Evolutionary conservation across 53 echinoderm and acorn worm genomes (phyloP).

Genomic region (Holothuria scabra): DNA sequence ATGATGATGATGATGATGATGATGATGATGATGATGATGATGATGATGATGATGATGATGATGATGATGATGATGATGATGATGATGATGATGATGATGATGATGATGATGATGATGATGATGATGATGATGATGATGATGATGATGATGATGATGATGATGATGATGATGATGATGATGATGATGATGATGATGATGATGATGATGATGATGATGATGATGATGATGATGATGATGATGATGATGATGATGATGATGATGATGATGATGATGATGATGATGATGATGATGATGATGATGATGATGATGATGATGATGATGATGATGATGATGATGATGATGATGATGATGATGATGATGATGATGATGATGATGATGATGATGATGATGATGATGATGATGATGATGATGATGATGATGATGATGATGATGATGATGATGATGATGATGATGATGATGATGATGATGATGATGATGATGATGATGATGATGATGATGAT

Average conservation of each 20-base stretch:
- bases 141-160: not conserved
- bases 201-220: constrained; percentile 11
- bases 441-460: constrained; percentile 15
- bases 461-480: constrained; percentile 5
- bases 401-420: constrained; percentile 6
- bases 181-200: constrained; percentile 13
- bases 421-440: constrained; percentile 20
- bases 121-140: not conserved
- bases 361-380: constrained; percentile 13
- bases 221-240: constrained; percentile 11
- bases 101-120: not conserved
- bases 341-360: constrained; percentile 11
- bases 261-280: constrained; percentile 15
- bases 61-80: not conserved
- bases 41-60: not conserved
- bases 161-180: constrained; percentile 7
- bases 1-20: not conserved
- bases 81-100: not conserved
- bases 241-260: constrained; percentile 20
- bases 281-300: constrained; percentile 1
- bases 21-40: not conserved
- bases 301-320: constrained; percentile 14
- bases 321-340: constrained; percentile 16
- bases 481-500: constrained; percentile 9
- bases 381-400: constrained; percentile 16